phyloP scores from a whole-genome alignment of 1,140 invertebrate species.

The Paralvinella palmiformis region DNA sequence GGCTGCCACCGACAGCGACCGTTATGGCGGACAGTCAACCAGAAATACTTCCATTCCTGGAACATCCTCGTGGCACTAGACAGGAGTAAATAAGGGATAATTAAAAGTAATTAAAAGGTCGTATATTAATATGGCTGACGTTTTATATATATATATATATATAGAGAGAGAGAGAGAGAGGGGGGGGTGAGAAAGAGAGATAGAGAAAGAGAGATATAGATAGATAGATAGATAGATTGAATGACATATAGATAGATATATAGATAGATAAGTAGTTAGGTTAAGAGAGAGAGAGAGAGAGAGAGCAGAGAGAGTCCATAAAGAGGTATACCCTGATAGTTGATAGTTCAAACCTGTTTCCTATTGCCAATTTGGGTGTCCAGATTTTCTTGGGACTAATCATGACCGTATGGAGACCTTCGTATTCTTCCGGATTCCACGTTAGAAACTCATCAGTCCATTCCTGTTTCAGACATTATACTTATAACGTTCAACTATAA shows the following conservation, averaged over 20 bases:
- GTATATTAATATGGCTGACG: not conserved
- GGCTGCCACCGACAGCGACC: slow-evolving; percentile 5
- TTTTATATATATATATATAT: not conserved
- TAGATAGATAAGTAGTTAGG: no score
- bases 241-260: no score
- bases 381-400: slow-evolving; percentile 61
- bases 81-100: not conserved
- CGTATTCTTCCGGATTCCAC: not conserved
- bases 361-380: slow-evolving; percentile 79
- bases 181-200: no score
- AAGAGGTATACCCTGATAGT: not conserved
- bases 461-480: not conserved
- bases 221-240: no score
- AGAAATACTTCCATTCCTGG: not conserved
- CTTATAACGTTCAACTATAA: not conserved
- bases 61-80: slow-evolving; percentile 1
- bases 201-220: no score
- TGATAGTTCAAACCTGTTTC: not conserved
- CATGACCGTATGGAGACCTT: slow-evolving; percentile 22
- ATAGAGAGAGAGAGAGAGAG: no score
- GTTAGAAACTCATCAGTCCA: not conserved
- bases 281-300: no score
- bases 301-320: not conserved
- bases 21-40: not conserved
- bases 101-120: not conserved